Evolutionary conservation across 2,888 invertebrate species (phyloP), one percentile per base, ranked within the genome.

Genomic region (Epistrophe eligans): DNA sequence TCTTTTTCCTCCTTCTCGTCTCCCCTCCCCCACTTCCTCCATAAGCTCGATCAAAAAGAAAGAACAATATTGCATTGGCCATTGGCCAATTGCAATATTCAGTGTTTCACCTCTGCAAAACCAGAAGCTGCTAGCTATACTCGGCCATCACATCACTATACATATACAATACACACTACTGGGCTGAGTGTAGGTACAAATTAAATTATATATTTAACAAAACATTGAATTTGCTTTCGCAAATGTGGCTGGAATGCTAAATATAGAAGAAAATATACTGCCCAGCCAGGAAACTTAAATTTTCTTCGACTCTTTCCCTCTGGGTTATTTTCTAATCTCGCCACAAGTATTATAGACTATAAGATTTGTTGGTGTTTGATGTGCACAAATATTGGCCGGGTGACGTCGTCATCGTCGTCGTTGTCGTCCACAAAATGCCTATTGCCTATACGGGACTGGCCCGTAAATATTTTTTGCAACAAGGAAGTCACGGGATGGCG

Each of bases 161-260:
- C 35, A 7, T 32, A 32, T 5, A n/a, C n/a, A n/a, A 8, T 7
- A 2, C 35, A 7, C 9, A 35, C n/a, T 7, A 6, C 19, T 15
- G 28, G 28, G 28, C 28, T 9, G 8, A 0, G 24, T 28, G 40
- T 38, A 82, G 82, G 83, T 87, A 87, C 79, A 87, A 79, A 79
- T 83, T 79, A 66, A 82, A 87, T 82, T 83, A 83, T 83, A 62
- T 60, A 79, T 35, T 79, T 79, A 85, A 87, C 74, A 87, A 83
- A 87, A 82, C 79, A 82, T 87, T 79, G 74, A 77, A 71, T 76
- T 80, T 76, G 58, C 64, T 43, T 76, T 71, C 4, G 64, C 84
- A 66, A 80, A 84, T 50, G 32, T 52, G 73, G 77, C 85, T 87
- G 85, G 85, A 87, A 60, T 48, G 57, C 57, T 85, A 76, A 76